These are phyloP conservation scores for Erythrocercus mccallii DNA, from an alignment of 2,113 vertebrate species.

Conservation along the genomic window DNA sequence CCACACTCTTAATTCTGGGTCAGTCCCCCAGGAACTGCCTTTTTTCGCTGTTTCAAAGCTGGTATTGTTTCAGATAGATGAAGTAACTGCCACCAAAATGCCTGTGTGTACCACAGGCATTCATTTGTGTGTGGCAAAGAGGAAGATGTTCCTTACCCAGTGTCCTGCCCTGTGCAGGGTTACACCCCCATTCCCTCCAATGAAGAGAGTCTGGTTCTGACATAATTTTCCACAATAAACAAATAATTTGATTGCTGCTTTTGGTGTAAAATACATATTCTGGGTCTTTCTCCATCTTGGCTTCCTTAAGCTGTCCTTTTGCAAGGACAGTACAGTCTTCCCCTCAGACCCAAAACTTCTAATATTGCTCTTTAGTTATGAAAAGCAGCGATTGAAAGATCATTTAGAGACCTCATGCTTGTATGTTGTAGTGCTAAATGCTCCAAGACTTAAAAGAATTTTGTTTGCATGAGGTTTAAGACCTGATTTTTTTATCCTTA, in stretches of 20 bases:
- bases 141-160: background rate
- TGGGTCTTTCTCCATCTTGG: background rate
- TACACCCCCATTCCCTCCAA: background rate
- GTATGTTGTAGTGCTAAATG: background rate
- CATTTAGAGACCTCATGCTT: background rate
- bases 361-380: background rate
- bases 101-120: background rate
- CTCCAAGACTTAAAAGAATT: background rate
- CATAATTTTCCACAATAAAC: background rate
- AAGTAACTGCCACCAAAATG: background rate
- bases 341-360: background rate
- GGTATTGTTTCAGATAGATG: background rate
- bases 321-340: background rate
- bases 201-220: background rate
- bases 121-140: background rate
- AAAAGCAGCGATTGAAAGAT: background rate
- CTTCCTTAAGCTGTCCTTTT: background rate
- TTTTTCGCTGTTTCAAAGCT: background rate
- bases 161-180: background rate
- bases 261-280: background rate
- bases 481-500: background rate
- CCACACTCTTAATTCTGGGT: fast-evolving
- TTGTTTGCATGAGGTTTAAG: background rate
- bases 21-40: background rate
- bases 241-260: background rate